Percentiles rank a stretch among this genome's conserved stretches.
phyloP scores from a whole-genome alignment of 2,797 vertebrate genomes.

The Podarcis lilfordi region DNA sequence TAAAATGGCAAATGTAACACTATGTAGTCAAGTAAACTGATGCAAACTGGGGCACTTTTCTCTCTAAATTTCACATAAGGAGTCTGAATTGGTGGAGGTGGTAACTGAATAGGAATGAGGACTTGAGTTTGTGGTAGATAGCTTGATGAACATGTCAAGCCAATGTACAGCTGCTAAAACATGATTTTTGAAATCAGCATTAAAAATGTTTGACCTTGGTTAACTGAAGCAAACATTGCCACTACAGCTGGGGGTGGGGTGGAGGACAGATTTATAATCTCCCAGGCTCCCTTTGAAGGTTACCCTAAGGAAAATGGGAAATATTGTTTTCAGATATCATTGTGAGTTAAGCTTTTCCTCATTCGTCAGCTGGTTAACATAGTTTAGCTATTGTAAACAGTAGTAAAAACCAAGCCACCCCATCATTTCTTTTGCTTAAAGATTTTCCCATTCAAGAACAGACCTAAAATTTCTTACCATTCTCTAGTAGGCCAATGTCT shows the following conservation, averaged over 20 bases:
- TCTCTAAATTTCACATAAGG: too few species aligned
- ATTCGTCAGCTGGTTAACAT: neutral
- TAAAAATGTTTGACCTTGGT: too few species aligned
- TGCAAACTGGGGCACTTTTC: too few species aligned
- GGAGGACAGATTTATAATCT: neutral
- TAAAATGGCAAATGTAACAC: too few species aligned
- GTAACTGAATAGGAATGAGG: too few species aligned
- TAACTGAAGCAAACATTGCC: neutral
- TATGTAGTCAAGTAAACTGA: too few species aligned
- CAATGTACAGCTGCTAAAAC: too few species aligned
- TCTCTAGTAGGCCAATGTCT: neutral
- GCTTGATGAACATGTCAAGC: too few species aligned
- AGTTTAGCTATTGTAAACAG: neutral
- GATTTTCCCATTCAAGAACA: neutral
- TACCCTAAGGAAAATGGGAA: neutral
- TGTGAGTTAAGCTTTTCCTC: neutral
- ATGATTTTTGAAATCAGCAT: too few species aligned
- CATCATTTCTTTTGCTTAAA: neutral
- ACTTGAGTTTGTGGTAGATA: too few species aligned
- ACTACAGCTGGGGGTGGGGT: neutral
- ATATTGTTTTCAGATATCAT: neutral
- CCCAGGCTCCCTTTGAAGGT: neutral
- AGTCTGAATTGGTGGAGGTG: too few species aligned
- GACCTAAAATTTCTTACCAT: too few species aligned
- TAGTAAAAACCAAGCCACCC: neutral